These are phyloP conservation scores for Philereme transversata DNA, from an alignment of 2,888 invertebrate species.

Conservation along the genomic window DNA sequence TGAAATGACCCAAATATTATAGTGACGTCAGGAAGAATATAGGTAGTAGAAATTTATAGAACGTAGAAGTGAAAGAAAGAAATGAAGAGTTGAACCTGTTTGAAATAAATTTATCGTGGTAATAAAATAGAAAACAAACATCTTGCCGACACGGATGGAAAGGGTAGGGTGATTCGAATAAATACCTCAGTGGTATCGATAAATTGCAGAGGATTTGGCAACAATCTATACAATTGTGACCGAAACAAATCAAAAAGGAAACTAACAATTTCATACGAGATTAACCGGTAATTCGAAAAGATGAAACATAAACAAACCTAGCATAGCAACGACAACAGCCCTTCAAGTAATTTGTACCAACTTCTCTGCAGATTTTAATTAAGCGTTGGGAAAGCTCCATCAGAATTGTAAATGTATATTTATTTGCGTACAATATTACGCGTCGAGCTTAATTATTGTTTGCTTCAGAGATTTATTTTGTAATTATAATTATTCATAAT, in stretches of 20 bases:
- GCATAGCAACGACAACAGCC: constrained; percentile 39
- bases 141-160: constrained; percentile 38
- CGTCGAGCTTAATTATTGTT: constrained; percentile 47
- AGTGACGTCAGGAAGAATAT: background rate
- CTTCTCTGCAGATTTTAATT: constrained; percentile 59
- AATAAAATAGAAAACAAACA: constrained; percentile 50
- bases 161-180: constrained; percentile 39
- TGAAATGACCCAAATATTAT: background rate
- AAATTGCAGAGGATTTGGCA: constrained; percentile 44
- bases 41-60: background rate
- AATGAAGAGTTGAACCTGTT: constrained; percentile 4
- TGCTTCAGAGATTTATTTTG: constrained; percentile 43
- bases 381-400: constrained; percentile 47
- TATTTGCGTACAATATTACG: constrained; percentile 50
- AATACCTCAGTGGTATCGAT: constrained; percentile 48
- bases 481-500: constrained; percentile 34
- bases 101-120: constrained; percentile 20
- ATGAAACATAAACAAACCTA: constrained; percentile 35
- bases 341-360: constrained; percentile 47
- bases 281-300: constrained; percentile 29
- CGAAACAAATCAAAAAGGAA: constrained; percentile 44
- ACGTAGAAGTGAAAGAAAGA: background rate
- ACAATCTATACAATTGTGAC: constrained; percentile 42
- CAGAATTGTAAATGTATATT: constrained; percentile 41
- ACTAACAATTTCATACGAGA: constrained; percentile 35